Evolutionary conservation across 2,888 invertebrate genomes (phyloP).

Genomic region (Panopea generosa): DNA sequence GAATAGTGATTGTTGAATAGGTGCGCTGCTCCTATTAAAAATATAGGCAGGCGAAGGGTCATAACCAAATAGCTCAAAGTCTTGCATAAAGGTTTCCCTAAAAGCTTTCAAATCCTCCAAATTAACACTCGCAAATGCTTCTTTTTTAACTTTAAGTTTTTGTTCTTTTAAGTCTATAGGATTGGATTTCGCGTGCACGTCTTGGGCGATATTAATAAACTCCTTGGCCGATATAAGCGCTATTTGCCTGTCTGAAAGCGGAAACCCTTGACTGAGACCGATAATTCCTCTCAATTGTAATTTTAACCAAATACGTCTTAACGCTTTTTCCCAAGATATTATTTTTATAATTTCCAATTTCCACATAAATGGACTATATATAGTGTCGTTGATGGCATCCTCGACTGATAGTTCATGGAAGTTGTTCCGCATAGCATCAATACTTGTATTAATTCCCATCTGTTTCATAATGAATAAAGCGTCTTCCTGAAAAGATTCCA

Average conservation of each 20-base stretch:
- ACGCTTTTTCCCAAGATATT: slow-evolving; percentile 54
- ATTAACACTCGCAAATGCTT: slow-evolving; percentile 48
- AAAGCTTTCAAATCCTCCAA: slow-evolving; percentile 41
- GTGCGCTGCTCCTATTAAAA: slow-evolving; percentile 6
- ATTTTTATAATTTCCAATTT: slow-evolving; percentile 27
- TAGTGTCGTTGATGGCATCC: slow-evolving; percentile 53
- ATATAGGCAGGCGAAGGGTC: slow-evolving; percentile 37
- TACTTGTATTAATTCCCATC: slow-evolving; percentile 35
- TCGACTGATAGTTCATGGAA: slow-evolving; percentile 27
- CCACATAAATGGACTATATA: slow-evolving; percentile 50
- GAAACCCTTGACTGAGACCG: slow-evolving; percentile 11
- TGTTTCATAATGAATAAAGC: slow-evolving; percentile 45
- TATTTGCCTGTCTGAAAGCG: slow-evolving; percentile 2
- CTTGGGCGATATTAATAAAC: slow-evolving; percentile 42
- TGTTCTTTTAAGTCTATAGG: slow-evolving; percentile 28
- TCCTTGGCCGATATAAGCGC: slow-evolving; percentile 18
- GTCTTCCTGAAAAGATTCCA: slow-evolving; percentile 48
- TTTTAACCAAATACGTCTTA: slow-evolving; percentile 54
- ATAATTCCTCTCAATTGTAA: slow-evolving; percentile 57
- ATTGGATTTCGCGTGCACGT: slow-evolving; percentile 33
- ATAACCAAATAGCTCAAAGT: slow-evolving; percentile 53
- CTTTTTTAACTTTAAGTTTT: slow-evolving; percentile 33
- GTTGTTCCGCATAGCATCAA: slow-evolving; percentile 2
- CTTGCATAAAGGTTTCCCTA: slow-evolving; percentile 32
- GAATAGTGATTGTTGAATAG: background rate